Evolutionary conservation across 2,113 vertebrate species (phyloP), one percentile per base, ranked within the genome.

Genomic region (Oxyruncus cristatus): DNA sequence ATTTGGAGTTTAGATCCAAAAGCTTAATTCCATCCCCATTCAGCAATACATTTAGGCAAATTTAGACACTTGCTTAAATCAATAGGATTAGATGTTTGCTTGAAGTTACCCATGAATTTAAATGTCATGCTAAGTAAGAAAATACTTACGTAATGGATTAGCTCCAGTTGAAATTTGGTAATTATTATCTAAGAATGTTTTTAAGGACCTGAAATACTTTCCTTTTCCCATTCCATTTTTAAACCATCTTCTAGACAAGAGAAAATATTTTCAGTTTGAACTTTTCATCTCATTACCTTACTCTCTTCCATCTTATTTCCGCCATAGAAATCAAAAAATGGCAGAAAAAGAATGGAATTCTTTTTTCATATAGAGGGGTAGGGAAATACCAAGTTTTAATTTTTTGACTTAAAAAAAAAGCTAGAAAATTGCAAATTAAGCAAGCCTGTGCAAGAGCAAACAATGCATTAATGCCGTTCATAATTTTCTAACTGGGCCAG

Each of bases 11-110:
- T 63, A 89, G 79, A 96, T 88, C 68, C 72, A 68, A 88, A 82
- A 94, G 50, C 90, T 83, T 94, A 95, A 88, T 35, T 86, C 53
- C 41, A 75, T 77, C 42, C 72, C 61, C n/a, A 81, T 86, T 90
- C 72, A 84, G 50, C 79, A 92, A 52, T 41, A 88, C 50, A 74
- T 74, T 86, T 56, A 94, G n/a, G 50, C 35, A 85, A 83, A 50
- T 93, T 95, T 67, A 88, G 90, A 63, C 39, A 72, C 65, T 86
- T 11, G 16, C 75, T 86, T 71, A 84, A 93, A 94, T 95, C 95
- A 93, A 93, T 42, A 88, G 90, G 90, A 96, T 96, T 91, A 95
- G 68, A 84, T 75, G 49, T 92, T 91, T 93, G 35, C 92, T 90
- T 94, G 82, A 93, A 86, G 90, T 92, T 81, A 66, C 18, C 61